Evolutionary conservation across 2,888 invertebrate genomes (phyloP).

Genomic region (Apeira syringaria): DNA sequence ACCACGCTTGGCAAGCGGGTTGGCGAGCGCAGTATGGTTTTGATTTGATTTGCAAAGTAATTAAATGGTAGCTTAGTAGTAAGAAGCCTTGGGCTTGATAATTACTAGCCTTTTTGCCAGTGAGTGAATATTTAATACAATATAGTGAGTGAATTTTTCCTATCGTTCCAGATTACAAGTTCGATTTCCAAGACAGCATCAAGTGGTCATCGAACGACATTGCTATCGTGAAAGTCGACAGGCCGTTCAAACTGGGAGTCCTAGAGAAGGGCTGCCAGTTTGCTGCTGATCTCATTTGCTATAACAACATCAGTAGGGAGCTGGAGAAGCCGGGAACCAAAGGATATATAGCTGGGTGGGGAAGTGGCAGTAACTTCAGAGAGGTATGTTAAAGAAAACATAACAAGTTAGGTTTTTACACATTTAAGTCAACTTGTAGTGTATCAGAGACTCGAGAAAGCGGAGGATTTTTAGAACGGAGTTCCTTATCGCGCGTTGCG

Average conservation of each 20-base stretch:
- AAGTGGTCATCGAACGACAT: slow-evolving; percentile 79
- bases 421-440: no score
- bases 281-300: slow-evolving; percentile 52
- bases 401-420: no score
- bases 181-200: slow-evolving; percentile 77
- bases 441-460: no score
- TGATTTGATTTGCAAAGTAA: no score
- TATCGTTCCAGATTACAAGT: slow-evolving; percentile 64
- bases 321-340: slow-evolving; percentile 72
- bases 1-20: no score
- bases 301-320: slow-evolving; percentile 70
- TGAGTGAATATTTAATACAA: no score
- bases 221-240: slow-evolving; percentile 73
- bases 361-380: slow-evolving; percentile 72
- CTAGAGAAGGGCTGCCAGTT: slow-evolving; percentile 67
- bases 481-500: no score
- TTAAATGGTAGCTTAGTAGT: no score
- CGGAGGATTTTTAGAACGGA: no score
- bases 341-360: slow-evolving; percentile 72
- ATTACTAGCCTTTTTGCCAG: no score
- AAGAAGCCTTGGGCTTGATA: no score
- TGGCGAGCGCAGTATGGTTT: no score
- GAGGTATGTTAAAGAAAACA: slow-evolving; percentile 66
- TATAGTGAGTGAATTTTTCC: background rate
- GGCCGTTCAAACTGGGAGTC: slow-evolving; percentile 66